phyloP scores from a whole-genome alignment of 2,113 vertebrate genomes.

The Gadus macrocephalus region DNA sequence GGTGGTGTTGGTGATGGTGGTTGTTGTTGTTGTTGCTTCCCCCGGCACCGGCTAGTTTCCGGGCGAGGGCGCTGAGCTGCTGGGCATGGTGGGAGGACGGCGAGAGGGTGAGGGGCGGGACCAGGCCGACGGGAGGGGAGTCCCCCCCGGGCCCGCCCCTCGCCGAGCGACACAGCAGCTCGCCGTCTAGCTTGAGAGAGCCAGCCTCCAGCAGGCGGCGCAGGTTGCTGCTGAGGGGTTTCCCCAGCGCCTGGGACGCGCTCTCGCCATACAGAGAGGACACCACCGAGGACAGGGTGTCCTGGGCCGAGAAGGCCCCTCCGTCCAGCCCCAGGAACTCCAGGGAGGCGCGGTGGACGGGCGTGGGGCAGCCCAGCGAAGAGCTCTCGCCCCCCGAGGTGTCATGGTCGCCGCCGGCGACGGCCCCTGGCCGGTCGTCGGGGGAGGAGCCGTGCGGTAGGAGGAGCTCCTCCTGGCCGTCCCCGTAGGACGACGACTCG shows the following conservation, averaged over 20 bases:
- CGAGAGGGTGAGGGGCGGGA: slow-evolving; percentile 82
- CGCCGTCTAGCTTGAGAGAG: slow-evolving; percentile 84
- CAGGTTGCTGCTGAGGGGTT: slow-evolving; percentile 94
- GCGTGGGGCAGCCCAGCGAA: slow-evolving; percentile 86
- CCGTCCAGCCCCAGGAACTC: slow-evolving; percentile 87
- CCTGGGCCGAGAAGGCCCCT: slow-evolving; percentile 77
- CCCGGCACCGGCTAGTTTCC: slow-evolving; percentile 85
- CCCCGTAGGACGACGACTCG: slow-evolving; percentile 93
- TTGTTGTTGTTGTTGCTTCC: no score
- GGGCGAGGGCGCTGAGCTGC: slow-evolving; percentile 93
- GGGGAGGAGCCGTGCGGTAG: slow-evolving; percentile 73
- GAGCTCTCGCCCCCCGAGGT: slow-evolving; percentile 85
- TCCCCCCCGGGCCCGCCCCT: slow-evolving; percentile 78
- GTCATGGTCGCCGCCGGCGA: slow-evolving; percentile 72
- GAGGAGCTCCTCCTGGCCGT: slow-evolving; percentile 87
- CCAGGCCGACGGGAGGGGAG: slow-evolving; percentile 75
- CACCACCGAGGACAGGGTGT: slow-evolving; percentile 86
- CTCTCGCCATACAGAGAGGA: slow-evolving; percentile 88
- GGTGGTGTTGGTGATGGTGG: slow-evolving; percentile 63
- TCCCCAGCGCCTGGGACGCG: slow-evolving; percentile 80
- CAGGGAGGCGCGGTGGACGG: slow-evolving; percentile 81
- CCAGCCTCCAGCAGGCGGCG: slow-evolving; percentile 92
- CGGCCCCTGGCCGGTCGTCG: slow-evolving; percentile 71
- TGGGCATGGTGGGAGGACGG: slow-evolving; percentile 92
- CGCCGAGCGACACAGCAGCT: slow-evolving; percentile 66